Base-by-base conservation (phyloP, 2,888 invertebrate species). In the Octodonta nipae region DNA sequence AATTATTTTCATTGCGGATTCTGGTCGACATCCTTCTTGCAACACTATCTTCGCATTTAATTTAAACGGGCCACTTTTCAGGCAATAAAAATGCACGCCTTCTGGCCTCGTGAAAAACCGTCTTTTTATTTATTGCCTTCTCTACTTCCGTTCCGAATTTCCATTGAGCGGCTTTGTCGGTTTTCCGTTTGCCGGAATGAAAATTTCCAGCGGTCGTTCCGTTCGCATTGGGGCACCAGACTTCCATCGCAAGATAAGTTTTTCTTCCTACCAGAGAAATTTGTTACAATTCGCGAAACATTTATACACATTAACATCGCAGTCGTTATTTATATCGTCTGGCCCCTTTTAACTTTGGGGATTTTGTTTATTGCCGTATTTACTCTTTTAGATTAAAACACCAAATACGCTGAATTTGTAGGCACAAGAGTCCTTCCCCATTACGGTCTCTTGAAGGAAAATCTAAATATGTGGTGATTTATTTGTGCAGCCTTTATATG, bases 1-100 rank as follows among this genome's bases (percentile, higher is more conserved):
- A 55, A 51, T 54, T 55, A 55, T 54, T 46, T 49, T 46, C 51
- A 50, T 52, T 55, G 47, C 50, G 51, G 49, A 50, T 52, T 51
- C 50, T 42, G 49, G 43, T 47, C 45, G 42, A 44, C 47, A 47
- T 50, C 49, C 47, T 47, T 49, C 50, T 50, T 51, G 51, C 48
- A 49, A 53, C 54, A 57, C 58, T 62, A 62, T 61, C 61, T 62
- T 60, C 53, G 52, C 55, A 56, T 62, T 61, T 62, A 62, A 62
- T 62, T 62, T 61, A 62, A 62, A 61, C 58, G 59, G 56, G 56
- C 56, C 61, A 61, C 56, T 62, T 62, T 61, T 61, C 60, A 54
- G 58, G 61, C 57, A 60, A 62, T 62, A 62, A 62, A 62, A 62
- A 62, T 62, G 62, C 58, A 62, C 62, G 61, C 62, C 62, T 62